These are phyloP conservation scores for Cantharis flavilabris DNA, from an alignment of 2,888 invertebrate genomes.

Conservation along the genomic window DNA sequence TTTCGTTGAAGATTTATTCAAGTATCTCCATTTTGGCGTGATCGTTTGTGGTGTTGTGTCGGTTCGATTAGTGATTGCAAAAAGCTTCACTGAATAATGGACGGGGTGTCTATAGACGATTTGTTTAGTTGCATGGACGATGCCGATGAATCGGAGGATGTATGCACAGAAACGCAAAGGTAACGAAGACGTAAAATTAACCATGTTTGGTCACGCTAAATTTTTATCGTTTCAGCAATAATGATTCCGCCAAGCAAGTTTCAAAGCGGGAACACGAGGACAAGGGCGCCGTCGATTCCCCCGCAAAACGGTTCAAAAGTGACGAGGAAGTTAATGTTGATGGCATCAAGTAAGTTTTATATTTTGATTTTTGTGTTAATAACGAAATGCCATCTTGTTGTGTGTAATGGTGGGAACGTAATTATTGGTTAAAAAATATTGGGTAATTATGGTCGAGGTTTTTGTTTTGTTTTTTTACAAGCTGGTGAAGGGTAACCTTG, in stretches of 20 bases:
- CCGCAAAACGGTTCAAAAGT: conserved; percentile 44
- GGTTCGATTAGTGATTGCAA: background rate
- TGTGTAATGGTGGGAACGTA: background rate
- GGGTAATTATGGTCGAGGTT: background rate
- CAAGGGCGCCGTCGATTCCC: conserved; percentile 29
- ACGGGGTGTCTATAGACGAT: conserved; percentile 47
- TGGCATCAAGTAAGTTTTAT: conserved; percentile 49
- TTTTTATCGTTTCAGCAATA: conserved; percentile 35
- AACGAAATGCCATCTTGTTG: background rate
- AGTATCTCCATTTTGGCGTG: background rate
- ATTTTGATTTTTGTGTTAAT: background rate
- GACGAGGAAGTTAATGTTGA: conserved; percentile 47
- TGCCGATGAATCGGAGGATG: conserved; percentile 28
- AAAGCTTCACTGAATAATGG: background rate
- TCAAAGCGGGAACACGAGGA: conserved; percentile 42
- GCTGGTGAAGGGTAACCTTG: background rate
- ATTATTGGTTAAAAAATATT: background rate
- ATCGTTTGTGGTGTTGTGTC: background rate
- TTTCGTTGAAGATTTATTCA: background rate
- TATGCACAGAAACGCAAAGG: conserved; percentile 3
- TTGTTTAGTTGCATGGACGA: conserved; percentile 54
- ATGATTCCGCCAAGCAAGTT: conserved; percentile 40
- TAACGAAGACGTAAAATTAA: conserved; percentile 25
- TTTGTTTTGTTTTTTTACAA: background rate
- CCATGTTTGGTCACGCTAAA: conserved; percentile 29